Conservation (phyloP, 1,140 invertebrate genomes). For the Centruroides sculpturatus region DNA sequence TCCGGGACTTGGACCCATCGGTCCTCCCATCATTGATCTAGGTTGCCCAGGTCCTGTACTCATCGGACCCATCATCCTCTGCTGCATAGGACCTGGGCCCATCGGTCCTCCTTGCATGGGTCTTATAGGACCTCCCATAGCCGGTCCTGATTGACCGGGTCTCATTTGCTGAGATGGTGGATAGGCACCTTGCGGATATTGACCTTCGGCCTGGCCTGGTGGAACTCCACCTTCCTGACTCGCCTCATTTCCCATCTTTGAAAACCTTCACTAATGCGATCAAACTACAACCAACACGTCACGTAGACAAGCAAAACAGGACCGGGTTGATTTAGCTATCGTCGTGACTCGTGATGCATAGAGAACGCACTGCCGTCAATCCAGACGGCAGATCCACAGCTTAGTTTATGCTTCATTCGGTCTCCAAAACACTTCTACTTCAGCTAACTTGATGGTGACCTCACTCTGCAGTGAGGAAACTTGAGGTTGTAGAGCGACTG, state of each 20-base stretch:
- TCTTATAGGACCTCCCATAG: neutral
- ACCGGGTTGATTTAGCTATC: too few relatives aligned
- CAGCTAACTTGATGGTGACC: too few relatives aligned
- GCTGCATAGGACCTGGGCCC: neutral
- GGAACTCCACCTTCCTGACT: conserved; percentile 8
- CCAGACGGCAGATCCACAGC: too few relatives aligned
- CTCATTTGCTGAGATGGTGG: neutral
- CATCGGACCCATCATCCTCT: too few relatives aligned
- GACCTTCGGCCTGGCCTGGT: neutral
- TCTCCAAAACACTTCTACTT: too few relatives aligned
- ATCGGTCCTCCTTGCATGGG: conserved; percentile 1
- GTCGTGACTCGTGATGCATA: too few relatives aligned
- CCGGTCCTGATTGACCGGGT: neutral
- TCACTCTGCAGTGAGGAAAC: too few relatives aligned
- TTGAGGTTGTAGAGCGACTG: too few relatives aligned
- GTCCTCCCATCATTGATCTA: neutral
- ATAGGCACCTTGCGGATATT: neutral
- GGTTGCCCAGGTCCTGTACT: neutral
- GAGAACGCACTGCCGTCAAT: too few relatives aligned
- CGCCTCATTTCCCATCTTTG: conserved; percentile 12
- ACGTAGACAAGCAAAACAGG: too few relatives aligned
- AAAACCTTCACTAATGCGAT: neutral
- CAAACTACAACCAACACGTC: too few relatives aligned
- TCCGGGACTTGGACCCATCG: conserved; percentile 1
- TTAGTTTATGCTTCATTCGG: too few relatives aligned